Base-by-base conservation (phyloP, 2,888 invertebrate species). In the Harpagoxenus sublaevis region DNA sequence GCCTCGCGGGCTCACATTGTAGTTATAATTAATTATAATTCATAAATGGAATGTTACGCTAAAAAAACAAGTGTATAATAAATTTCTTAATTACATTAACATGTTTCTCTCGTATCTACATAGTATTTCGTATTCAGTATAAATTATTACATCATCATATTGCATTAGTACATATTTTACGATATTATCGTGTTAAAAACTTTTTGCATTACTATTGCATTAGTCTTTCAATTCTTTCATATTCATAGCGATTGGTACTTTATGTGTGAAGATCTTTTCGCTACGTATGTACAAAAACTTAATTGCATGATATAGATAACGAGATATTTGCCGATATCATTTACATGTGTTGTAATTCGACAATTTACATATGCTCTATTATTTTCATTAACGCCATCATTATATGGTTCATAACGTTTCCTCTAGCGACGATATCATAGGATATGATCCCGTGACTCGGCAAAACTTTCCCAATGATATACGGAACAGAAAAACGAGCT, bases 381-480 rank as follows among this genome's bases (percentile, higher is more conserved):
- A 65, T 55, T 70, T 45, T 70, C 8, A 15, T 70, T 23, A 31
- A 70, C 1, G 2, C 0, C 39, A 8, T 6, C 9, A 39, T 55
- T 31, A 15, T 42, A 42, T 71, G 35, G 5, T 4, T 65, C 35
- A 57, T 62, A 42, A 57, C 3, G 9, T 39, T 73, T 28, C 35
- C 53, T 23, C n/a, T 53, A 63, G 9, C 48, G 28, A 57, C 35
- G 1, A 48, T 48, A 81, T 39, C 18, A 23, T 23, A 51, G 15
- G 51, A 39, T 62, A 81, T 48, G 18, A 73, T 39, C 28, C 10
- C 28, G 42, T 35, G n/a, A 23, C 60, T 62, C 60, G 48, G n/a
- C 60, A 15, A 73, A 73, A 81, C 81, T 45, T 48, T 35, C 8
- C 62, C 62, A 31, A 73, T 81, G 62, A 81, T 81, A n/a, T 71